These are phyloP conservation scores for Bostrychus sinensis DNA, from an alignment of 2,113 vertebrate species.

Conservation along the genomic window DNA sequence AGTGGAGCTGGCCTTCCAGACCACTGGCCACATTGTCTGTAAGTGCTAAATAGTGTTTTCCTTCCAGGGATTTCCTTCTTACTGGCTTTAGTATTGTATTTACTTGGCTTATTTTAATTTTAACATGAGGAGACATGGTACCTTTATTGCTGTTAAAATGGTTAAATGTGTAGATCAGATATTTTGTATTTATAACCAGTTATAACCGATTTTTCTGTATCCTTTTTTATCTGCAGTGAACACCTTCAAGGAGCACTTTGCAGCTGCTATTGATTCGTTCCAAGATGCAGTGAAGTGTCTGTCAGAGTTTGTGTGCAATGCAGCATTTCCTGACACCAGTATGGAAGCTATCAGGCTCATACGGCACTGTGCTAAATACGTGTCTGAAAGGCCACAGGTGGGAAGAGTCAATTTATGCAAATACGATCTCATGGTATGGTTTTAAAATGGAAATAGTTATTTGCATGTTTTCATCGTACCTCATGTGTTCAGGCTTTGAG, in stretches of 20 bases:
- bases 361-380: conserved; percentile 93
- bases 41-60: conserved; percentile 68
- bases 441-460: no score
- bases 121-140: no score
- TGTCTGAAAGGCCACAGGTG: conserved; percentile 94
- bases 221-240: conserved; percentile 82
- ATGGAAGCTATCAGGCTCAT: conserved; percentile 98
- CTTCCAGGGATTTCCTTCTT: no score
- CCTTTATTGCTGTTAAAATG: no score
- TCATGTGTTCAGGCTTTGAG: conserved; percentile 84
- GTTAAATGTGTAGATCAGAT: no score
- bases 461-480: neutral
- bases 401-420: neutral
- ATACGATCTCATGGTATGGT: neutral
- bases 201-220: no score
- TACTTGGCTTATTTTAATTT: no score
- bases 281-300: conserved; percentile 98
- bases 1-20: conserved; percentile 96
- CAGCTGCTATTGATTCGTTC: conserved; percentile 96
- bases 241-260: conserved; percentile 94
- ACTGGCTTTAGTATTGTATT: no score
- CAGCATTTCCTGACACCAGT: conserved; percentile 94
- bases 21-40: conserved; percentile 95
- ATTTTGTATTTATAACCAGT: no score
- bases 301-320: conserved; percentile 96